Evolutionary conservation across 1,140 invertebrate genomes (phyloP), one percentile per base, ranked within the genome.

Genomic region (Cherax destructor): DNA sequence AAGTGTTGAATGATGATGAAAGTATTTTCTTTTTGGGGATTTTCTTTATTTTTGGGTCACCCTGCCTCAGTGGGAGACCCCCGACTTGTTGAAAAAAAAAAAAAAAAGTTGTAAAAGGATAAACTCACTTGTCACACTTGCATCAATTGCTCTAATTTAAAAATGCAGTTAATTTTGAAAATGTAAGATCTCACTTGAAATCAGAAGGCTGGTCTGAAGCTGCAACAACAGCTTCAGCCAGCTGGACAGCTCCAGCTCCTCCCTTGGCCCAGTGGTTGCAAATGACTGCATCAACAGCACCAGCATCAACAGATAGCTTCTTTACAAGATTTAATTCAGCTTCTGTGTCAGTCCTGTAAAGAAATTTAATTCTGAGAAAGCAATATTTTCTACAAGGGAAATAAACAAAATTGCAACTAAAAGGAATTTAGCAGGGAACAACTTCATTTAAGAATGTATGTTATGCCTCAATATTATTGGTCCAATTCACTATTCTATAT

Each of bases 251-350:
- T 41, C 99, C 99, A 9, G 95, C 94, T 10, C 99, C 98, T 92
- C 99, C 99, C 93, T 97, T 95, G 0, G 97, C 96, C 98, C 98
- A 99, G 94, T 99, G 98, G 84, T 96, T 96, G 94, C 97, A 98
- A 50, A 99, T 94, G 13, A 99, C 97, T 6, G 98, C 98, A 94
- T 97, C 96, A 94, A 96, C 96, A 0, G 99, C 99, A 61, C 99
- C 99, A 93, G 96, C 96, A 92, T 96, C 94, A 41, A 96, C 93
- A 0, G 97, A 96, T 77, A 96, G 96, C 92, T 97, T 94, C 94
- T 96, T 96, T 0, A 99, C 95, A 47, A 99, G 93, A 80, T 97
- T 95, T 78, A 99, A 95, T 95, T 99, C 99, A 0, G 96, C 96
- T 92, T 96, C 94, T 0, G 98, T 98, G 94, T 99, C 99, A 81